A percentile compares a stretch with the other conserved stretches of the same genome.
These are phyloP conservation scores for Rhabdornis inornatus DNA, from an alignment of 2,113 vertebrate species.

Conservation along the genomic window DNA sequence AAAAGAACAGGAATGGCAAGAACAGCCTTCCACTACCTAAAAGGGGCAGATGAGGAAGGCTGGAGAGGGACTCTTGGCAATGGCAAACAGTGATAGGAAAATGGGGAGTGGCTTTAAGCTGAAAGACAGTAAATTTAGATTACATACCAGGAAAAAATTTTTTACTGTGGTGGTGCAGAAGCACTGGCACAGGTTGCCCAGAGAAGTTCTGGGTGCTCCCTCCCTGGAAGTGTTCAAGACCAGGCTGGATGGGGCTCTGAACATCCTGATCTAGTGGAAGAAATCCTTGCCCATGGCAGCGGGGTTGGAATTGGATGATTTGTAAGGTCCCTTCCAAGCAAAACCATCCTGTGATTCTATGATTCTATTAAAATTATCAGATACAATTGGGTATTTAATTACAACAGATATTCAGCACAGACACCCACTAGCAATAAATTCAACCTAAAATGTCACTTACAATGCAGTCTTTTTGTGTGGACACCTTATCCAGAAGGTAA, in stretches of 20 bases:
- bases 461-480: background rate
- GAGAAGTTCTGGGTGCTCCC: rapidly evolving
- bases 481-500: background rate
- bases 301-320: background rate
- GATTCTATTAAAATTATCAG: background rate
- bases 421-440: background rate
- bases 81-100: background rate
- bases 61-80: background rate
- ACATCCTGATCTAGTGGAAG: background rate
- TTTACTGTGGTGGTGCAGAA: background rate
- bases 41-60: background rate
- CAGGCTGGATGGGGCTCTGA: background rate
- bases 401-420: background rate
- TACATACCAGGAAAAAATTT: background rate
- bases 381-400: background rate
- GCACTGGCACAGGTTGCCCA: background rate
- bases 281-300: background rate
- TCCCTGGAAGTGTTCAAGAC: background rate
- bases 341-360: background rate
- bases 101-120: background rate
- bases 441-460: background rate
- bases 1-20: background rate
- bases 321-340: background rate
- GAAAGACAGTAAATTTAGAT: background rate
- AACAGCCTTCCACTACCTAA: background rate